Evolutionary conservation across 1,140 invertebrate genomes (phyloP).

Genomic region (Diuraphis noxia): DNA sequence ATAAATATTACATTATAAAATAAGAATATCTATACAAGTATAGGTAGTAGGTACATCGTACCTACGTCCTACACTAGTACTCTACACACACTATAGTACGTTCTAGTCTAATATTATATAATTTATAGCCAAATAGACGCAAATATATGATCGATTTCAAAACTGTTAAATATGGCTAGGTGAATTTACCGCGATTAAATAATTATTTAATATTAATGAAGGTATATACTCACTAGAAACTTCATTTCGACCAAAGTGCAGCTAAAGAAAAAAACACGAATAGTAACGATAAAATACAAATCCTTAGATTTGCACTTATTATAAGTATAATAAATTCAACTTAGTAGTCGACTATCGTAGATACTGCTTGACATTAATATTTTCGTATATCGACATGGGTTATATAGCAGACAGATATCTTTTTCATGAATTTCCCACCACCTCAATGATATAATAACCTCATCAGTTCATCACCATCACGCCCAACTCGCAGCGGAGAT

Average conservation of each 20-base stretch:
- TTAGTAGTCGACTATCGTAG: background rate
- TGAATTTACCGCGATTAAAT: background rate
- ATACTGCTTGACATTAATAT: background rate
- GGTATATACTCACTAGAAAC: slow-evolving; percentile 24
- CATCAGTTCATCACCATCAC: no score
- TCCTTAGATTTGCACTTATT: background rate
- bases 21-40: no score
- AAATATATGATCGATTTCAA: no score
- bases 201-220: background rate
- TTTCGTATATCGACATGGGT: background rate
- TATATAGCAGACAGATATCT: background rate
- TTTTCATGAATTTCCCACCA: background rate
- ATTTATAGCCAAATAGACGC: no score
- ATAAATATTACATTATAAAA: no score
- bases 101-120: no score
- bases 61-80: no score
- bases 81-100: no score
- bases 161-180: background rate
- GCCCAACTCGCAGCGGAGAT: slow-evolving; percentile 1
- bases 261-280: background rate
- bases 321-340: no score
- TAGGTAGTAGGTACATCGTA: no score
- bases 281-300: background rate
- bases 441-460: background rate
- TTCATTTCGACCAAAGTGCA: background rate